Evolutionary conservation across 2,888 invertebrate species (phyloP).

Genomic region (Phengaris alcon): DNA sequence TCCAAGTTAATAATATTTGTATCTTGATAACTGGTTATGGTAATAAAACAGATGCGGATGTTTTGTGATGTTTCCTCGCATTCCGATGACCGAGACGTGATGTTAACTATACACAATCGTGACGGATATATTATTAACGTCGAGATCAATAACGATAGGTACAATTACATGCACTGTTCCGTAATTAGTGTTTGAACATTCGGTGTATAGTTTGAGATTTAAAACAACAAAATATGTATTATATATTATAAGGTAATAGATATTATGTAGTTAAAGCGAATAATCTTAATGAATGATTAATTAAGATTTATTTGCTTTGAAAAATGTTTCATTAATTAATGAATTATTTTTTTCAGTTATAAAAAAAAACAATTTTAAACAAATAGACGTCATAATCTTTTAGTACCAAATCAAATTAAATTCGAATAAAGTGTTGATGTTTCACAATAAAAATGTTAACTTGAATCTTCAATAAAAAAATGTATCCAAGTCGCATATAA

Average conservation of each 20-base stretch:
- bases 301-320: too few species aligned
- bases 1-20: background rate
- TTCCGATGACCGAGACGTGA: slow-evolving; percentile 36
- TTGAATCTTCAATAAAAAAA: slow-evolving; percentile 35
- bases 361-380: background rate
- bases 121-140: slow-evolving; percentile 33
- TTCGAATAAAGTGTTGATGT: slow-evolving; percentile 33
- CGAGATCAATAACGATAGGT: slow-evolving; percentile 30
- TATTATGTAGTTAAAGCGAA: background rate
- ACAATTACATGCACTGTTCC: slow-evolving; percentile 26
- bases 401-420: background rate
- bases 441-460: slow-evolving; percentile 38
- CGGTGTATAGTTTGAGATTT: background rate
- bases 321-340: background rate
- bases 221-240: background rate
- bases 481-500: slow-evolving; percentile 46
- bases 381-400: slow-evolving; percentile 2
- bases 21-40: background rate
- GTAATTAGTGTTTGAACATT: background rate
- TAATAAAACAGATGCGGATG: slow-evolving; percentile 47
- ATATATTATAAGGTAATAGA: background rate
- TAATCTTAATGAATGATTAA: background rate
- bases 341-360: too few species aligned
- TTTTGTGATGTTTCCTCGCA: slow-evolving; percentile 39
- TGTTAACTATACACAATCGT: slow-evolving; percentile 38